Evolutionary conservation across 2,888 invertebrate species (phyloP).

Genomic region (Stenichneumon culpator): DNA sequence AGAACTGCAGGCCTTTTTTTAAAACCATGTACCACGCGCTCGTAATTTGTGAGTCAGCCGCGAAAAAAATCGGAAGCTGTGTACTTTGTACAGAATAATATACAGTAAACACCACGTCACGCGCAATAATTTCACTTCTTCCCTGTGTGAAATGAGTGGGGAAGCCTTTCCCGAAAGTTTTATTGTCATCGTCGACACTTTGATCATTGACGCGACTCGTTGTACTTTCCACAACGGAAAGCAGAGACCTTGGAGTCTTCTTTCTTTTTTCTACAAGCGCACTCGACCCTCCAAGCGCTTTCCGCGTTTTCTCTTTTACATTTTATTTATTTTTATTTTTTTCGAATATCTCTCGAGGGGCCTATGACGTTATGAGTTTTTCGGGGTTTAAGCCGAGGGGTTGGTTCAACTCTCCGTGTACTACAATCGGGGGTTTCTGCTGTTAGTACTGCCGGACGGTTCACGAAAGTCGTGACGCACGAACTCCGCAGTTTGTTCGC

Average conservation of each 20-base stretch:
- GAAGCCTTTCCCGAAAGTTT: conserved; percentile 3
- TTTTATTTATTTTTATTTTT: conserved; percentile 36
- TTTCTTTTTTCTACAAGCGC: neutral
- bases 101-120: neutral
- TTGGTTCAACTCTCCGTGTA: conserved; percentile 31
- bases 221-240: neutral
- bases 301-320: conserved; percentile 11
- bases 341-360: conserved; percentile 36
- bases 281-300: conserved; percentile 7
- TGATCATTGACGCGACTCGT: conserved; percentile 14
- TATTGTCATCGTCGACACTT: conserved; percentile 41
- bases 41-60: conserved; percentile 17
- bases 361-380: conserved; percentile 60
- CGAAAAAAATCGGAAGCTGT: conserved; percentile 21
- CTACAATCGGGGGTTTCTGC: conserved; percentile 19
- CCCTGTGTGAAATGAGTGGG: neutral
- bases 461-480: conserved; percentile 63
- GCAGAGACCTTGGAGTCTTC: neutral
- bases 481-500: conserved; percentile 42
- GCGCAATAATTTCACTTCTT: neutral
- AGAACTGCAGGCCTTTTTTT: too few species aligned
- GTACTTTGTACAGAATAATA: neutral
- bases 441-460: conserved; percentile 39
- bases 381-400: conserved; percentile 45
- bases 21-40: neutral